Percentiles rank a stretch among this genome's conserved stretches.
phyloP scores from a whole-genome alignment of 2,113 vertebrate genomes.

The Alectura lathami region DNA sequence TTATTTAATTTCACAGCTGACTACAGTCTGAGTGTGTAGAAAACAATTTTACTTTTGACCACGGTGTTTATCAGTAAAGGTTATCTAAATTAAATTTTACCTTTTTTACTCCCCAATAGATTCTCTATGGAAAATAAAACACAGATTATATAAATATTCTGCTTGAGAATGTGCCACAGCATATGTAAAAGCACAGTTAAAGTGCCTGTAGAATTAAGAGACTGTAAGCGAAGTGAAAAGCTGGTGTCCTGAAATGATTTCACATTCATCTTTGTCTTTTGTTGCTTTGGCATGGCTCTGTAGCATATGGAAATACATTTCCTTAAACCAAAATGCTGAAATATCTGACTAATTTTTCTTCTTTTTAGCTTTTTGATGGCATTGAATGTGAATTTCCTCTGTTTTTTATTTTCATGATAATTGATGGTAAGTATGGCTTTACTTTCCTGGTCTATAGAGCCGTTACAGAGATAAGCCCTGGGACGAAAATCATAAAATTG shows the following conservation, averaged over 20 bases:
- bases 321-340: neutral
- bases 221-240: neutral
- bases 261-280: neutral
- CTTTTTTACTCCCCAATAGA: neutral
- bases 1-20: slow-evolving; percentile 73
- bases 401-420: slow-evolving; percentile 99
- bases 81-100: slow-evolving; percentile 43
- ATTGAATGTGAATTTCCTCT: slow-evolving; percentile 99
- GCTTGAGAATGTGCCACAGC: neutral
- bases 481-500: neutral
- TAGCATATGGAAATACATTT: neutral
- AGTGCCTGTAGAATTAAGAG: neutral
- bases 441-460: neutral
- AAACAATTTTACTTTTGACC: slow-evolving; percentile 38
- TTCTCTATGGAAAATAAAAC: slow-evolving; percentile 8
- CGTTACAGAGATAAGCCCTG: neutral
- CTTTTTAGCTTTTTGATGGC: slow-evolving; percentile 93
- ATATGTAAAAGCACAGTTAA: neutral
- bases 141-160: neutral
- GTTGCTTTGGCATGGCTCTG: neutral
- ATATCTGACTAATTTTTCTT: slow-evolving; percentile 53
- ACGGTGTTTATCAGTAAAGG: slow-evolving; percentile 20
- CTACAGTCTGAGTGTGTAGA: slow-evolving; percentile 40
- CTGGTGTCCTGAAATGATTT: neutral
- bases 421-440: slow-evolving; percentile 90